Base-by-base conservation (phyloP, 2,113 vertebrate genomes). In the Protomyctophum bolini region DNA sequence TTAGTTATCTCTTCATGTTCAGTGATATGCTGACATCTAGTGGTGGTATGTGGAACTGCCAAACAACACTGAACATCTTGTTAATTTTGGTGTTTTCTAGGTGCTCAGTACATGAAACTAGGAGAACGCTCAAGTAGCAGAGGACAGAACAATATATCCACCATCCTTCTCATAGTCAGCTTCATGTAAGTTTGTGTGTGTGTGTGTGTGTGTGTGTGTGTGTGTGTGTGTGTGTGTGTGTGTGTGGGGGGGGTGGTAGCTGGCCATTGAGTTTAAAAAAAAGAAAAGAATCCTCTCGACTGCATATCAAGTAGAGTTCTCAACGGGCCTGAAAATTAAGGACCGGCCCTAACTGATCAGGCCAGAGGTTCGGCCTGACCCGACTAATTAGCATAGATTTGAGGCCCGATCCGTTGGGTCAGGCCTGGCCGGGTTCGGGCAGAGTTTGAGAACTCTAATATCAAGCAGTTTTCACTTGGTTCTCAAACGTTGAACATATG, bases 111-210 rank as follows among this genome's bases (percentile, higher is more conserved):
- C 54, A 58, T 90, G 64, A 93, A 90, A 65, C 76, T 89, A 50
- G 86, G 88, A 15, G 89, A 92, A 6, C 86, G 82, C 4, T 82
- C 88, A 0, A 83, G 84, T 0, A 74, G 84, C 4, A 89, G 92
- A 64, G 88, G 88, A 58, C 71, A 67, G 7, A 88, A 60, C 82
- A 88, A 89, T 69, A 87, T 96, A 83, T 94, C 95, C 74, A 93
- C 89, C 0, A 90, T 95, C 72, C 93, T 97, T 69, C 93, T 96
- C 70, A 93, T 97, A 72, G 94, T 97, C 92, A 97, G 95, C 84
- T 87, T 96, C 72, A 95, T 97, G 96, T 96, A 86, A 94, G 95
- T 92, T 33, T 8, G 4, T 15, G 57, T 33, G 10, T 10, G 58
- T 46, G 14, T 6, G 2, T 52, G 52, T 28, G 51, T 48, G 10